Percentiles rank a stretch among this genome's conserved stretches.
These are phyloP conservation scores for Propithecus perrieri DNA, from an alignment of 2,797 vertebrate genomes.

Conservation along the genomic window DNA sequence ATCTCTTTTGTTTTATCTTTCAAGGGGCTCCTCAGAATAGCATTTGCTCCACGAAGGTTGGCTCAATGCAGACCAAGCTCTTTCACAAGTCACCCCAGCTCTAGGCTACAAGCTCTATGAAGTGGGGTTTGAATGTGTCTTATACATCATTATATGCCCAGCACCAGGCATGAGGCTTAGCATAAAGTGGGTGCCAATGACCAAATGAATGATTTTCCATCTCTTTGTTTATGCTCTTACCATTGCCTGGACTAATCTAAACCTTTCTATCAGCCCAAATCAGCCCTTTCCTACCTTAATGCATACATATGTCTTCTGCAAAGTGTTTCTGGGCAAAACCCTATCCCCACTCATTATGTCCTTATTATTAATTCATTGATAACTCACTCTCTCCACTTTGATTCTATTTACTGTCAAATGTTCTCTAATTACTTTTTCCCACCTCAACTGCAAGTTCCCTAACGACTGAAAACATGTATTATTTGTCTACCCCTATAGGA, in stretches of 20 bases:
- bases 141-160: not conserved
- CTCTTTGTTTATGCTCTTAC: not conserved
- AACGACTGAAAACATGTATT: not conserved
- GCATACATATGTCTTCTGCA: not conserved
- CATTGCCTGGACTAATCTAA: not conserved
- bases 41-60: not conserved
- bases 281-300: not conserved
- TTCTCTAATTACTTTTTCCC: not conserved
- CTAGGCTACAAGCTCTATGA: not conserved
- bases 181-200: not conserved
- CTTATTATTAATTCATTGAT: conserved; percentile 19
- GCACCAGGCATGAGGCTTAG: not conserved
- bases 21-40: not conserved
- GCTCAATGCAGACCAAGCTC: not conserved
- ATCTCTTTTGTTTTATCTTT: not conserved
- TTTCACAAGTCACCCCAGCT: not conserved
- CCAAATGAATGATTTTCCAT: not conserved
- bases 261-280: not conserved
- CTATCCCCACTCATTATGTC: not conserved
- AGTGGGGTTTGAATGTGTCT: not conserved
- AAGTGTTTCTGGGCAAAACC: not conserved
- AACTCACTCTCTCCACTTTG: not conserved
- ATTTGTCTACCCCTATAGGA: not conserved
- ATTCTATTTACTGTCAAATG: not conserved
- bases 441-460: not conserved